Conservation (phyloP, 1,140 invertebrate genomes). For the Batillaria attramentaria region DNA sequence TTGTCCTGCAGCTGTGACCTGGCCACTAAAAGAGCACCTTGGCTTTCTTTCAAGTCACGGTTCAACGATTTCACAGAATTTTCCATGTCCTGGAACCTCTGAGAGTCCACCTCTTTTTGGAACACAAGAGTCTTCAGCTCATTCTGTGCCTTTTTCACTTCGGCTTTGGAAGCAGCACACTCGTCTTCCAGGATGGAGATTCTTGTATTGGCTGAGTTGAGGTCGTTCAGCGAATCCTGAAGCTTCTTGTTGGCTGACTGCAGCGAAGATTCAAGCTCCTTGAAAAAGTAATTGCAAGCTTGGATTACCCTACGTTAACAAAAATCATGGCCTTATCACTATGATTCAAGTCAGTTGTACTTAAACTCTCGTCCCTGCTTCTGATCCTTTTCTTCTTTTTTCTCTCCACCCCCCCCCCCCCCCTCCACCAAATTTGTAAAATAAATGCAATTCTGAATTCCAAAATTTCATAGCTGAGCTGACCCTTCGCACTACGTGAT, state of each 20-base stretch:
- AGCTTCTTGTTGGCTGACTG: conserved; percentile 34
- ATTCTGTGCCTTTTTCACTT: conserved; percentile 1
- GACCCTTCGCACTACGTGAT: too few species aligned
- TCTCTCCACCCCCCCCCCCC: too few species aligned
- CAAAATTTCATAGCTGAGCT: too few species aligned
- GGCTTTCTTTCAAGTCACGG: conserved; percentile 27
- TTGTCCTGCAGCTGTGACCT: conserved; percentile 35
- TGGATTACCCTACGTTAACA: too few species aligned
- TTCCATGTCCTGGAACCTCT: conserved; percentile 26
- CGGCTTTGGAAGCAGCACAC: conserved; percentile 10
- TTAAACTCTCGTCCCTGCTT: too few species aligned
- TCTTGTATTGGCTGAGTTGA: conserved; percentile 35
- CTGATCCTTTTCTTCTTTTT: too few species aligned
- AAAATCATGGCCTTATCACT: too few species aligned
- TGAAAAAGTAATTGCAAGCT: too few species aligned
- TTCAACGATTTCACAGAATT: conserved; percentile 17
- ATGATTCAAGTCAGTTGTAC: too few species aligned
- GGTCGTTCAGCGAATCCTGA: conserved; percentile 48
- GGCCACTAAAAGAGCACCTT: conserved; percentile 12
- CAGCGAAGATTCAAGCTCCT: conserved; percentile 34
- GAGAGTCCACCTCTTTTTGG: conserved; percentile 24
- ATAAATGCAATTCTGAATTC: too few species aligned
- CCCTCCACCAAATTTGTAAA: too few species aligned
- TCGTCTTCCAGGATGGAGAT: conserved; percentile 35
- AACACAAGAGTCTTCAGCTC: conserved; percentile 13